Percentiles rank a stretch among this genome's conserved stretches.
Evolutionary conservation across 2,888 invertebrate genomes (phyloP).

Genomic region (Nemotelus pantherinus): DNA sequence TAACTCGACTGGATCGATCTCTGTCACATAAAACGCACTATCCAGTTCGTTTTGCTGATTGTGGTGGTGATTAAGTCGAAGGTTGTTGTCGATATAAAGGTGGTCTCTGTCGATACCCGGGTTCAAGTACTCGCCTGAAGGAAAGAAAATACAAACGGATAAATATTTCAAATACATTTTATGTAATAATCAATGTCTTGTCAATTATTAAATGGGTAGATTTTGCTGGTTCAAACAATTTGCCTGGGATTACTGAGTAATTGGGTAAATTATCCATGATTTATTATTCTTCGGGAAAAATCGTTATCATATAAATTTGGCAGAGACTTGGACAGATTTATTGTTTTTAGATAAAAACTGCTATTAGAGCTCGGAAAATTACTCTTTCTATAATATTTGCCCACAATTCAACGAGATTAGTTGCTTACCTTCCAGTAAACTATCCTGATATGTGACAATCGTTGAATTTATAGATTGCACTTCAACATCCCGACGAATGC

Average conservation of each 20-base stretch:
- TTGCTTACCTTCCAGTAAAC: constrained; percentile 60
- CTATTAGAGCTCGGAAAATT: too few species aligned
- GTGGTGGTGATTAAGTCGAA: constrained; percentile 67
- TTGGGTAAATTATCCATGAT: too few species aligned
- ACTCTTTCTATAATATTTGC: not conserved
- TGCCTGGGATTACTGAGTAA: too few species aligned
- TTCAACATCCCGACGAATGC: constrained; percentile 70
- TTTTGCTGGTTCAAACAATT: too few species aligned
- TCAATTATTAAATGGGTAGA: too few species aligned
- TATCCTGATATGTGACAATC: constrained; percentile 63
- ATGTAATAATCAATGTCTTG: too few species aligned
- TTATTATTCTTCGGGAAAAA: too few species aligned
- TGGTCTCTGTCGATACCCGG: constrained; percentile 78
- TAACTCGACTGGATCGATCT: constrained; percentile 65
- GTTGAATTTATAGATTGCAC: constrained; percentile 68
- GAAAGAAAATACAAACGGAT: constrained; percentile 28
- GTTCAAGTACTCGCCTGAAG: constrained; percentile 70
- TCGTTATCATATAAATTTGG: too few species aligned
- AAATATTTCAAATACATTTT: not conserved
- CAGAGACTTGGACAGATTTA: too few species aligned
- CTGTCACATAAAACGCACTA: constrained; percentile 60
- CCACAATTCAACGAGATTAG: not conserved
- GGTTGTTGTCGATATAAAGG: constrained; percentile 80
- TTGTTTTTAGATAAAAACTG: too few species aligned
- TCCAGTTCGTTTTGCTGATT: constrained; percentile 58